Evolutionary conservation across 2,113 vertebrate species (phyloP).

Genomic region (Rousettus leschenaultii): DNA sequence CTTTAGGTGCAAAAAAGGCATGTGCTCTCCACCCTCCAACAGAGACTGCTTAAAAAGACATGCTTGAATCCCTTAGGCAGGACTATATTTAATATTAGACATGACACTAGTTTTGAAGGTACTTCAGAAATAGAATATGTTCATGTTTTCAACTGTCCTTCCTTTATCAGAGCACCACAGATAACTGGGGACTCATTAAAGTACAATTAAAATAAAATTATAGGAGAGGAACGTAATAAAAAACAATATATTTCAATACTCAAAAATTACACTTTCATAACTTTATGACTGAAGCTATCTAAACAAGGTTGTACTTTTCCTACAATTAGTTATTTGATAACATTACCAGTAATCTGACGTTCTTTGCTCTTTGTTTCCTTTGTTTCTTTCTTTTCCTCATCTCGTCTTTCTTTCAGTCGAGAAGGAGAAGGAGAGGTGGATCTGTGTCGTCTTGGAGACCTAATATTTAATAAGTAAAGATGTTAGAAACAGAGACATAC

Average conservation of each 20-base stretch:
- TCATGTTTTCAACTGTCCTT: constrained; percentile 37
- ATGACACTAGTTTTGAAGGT: background rate
- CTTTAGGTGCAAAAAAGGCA: background rate
- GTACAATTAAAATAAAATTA: background rate
- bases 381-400: constrained; percentile 89
- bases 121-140: background rate
- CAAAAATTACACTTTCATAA: constrained; percentile 1
- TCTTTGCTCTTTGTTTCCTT: constrained; percentile 90
- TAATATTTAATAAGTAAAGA: constrained; percentile 59
- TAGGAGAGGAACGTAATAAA: background rate
- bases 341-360: constrained; percentile 92
- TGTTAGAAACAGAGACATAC: background rate
- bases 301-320: background rate
- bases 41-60: background rate
- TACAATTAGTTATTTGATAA: background rate
- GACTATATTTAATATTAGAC: background rate
- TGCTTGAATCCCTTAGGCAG: background rate
- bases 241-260: constrained; percentile 8
- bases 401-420: constrained; percentile 90
- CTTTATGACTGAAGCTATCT: constrained; percentile 18
- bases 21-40: background rate
- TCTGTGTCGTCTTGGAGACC: constrained; percentile 91
- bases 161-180: background rate
- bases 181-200: background rate
- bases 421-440: constrained; percentile 90